Percentiles rank a stretch among this genome's conserved stretches.
These are phyloP conservation scores for Pollenia angustigena DNA, from an alignment of 2,888 invertebrate species.

Conservation along the genomic window DNA sequence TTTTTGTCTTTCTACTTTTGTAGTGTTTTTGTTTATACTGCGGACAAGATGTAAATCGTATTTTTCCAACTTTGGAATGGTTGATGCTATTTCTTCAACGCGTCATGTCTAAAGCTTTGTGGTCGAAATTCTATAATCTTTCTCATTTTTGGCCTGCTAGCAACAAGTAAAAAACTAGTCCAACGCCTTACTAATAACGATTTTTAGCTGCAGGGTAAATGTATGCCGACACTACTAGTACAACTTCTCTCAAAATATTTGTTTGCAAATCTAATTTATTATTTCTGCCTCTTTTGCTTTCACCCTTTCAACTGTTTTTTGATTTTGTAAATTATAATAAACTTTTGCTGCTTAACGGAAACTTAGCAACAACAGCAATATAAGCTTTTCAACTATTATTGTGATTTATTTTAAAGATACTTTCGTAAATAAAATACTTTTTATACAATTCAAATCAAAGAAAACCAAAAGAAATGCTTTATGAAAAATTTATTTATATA, in stretches of 20 bases:
- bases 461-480: conserved; percentile 16
- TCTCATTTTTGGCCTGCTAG: too few species aligned
- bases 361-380: conserved; percentile 27
- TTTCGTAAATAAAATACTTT: conserved; percentile 30
- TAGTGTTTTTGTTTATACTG: too few species aligned
- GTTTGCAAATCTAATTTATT: background rate
- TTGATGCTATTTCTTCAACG: too few species aligned
- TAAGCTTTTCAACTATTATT: conserved; percentile 50
- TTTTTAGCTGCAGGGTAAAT: too few species aligned
- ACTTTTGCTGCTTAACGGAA: conserved; percentile 43
- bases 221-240: background rate
- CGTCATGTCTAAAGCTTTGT: too few species aligned
- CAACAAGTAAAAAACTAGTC: too few species aligned
- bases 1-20: too few species aligned
- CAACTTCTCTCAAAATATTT: background rate
- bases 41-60: too few species aligned
- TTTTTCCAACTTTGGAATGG: too few species aligned
- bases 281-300: background rate
- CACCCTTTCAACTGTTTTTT: background rate
- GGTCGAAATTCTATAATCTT: too few species aligned
- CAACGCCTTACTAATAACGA: too few species aligned
- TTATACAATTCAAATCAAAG: conserved; percentile 30
- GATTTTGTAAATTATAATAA: conserved; percentile 24
- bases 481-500: conserved; percentile 34
- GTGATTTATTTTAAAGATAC: conserved; percentile 58